Percentiles rank a stretch among this genome's conserved stretches.
These are phyloP conservation scores for Acanthosepion esculentum DNA, from an alignment of 2,888 invertebrate genomes.

Conservation along the genomic window DNA sequence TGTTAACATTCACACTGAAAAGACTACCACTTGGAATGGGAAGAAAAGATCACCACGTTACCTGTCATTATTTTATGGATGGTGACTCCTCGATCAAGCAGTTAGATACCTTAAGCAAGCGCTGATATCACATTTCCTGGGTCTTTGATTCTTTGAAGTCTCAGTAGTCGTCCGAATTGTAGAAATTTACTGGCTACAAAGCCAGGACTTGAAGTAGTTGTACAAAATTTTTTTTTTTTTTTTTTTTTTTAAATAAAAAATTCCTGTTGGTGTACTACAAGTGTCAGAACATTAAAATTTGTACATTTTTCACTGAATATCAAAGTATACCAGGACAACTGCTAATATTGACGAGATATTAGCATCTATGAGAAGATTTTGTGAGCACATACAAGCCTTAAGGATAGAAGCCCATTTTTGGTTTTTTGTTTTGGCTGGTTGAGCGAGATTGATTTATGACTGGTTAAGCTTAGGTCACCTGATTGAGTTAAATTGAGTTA, in stretches of 20 bases:
- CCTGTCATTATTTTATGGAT: constrained; percentile 48
- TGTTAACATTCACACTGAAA: constrained; percentile 47
- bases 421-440: constrained; percentile 39
- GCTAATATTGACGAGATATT: constrained; percentile 44
- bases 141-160: constrained; percentile 47
- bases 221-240: constrained; percentile 10
- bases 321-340: constrained; percentile 43
- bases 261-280: constrained; percentile 47
- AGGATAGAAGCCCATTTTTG: constrained; percentile 48
- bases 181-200: constrained; percentile 46
- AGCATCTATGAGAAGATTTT: constrained; percentile 40
- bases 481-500: neutral
- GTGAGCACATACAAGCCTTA: constrained; percentile 49
- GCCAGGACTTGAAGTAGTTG: constrained; percentile 46
- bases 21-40: constrained; percentile 48
- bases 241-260: constrained; percentile 25
- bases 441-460: neutral
- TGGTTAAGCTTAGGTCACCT: constrained; percentile 39
- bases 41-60: constrained; percentile 49
- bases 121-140: constrained; percentile 45
- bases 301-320: constrained; percentile 41
- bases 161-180: constrained; percentile 46
- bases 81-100: constrained; percentile 45
- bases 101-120: constrained; percentile 49
- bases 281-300: constrained; percentile 33